These are phyloP conservation scores for Syrmaticus mikado DNA, from an alignment of 2,113 vertebrate species.

Conservation along the genomic window DNA sequence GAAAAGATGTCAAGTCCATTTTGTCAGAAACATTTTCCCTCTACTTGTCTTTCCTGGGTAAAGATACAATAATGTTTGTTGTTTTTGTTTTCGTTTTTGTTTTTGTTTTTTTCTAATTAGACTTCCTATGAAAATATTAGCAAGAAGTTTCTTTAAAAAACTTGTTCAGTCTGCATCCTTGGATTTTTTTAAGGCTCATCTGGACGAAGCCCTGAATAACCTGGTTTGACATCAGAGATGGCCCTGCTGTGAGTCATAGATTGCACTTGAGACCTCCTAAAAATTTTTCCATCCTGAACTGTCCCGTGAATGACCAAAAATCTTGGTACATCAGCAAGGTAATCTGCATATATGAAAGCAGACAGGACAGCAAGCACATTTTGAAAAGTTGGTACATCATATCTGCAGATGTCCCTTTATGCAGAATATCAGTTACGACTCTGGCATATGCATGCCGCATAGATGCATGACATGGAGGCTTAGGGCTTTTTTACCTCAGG, in stretches of 20 bases:
- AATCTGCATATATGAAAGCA: not conserved
- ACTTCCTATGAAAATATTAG: not conserved
- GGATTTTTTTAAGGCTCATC: not conserved
- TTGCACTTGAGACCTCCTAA: not conserved
- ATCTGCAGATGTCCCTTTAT: not conserved
- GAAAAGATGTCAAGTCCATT: conserved; percentile 49
- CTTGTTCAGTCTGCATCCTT: not conserved
- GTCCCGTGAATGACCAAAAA: not conserved
- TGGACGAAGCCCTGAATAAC: not conserved
- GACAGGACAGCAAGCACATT: not conserved
- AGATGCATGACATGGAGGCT: not conserved
- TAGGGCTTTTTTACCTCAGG: not conserved
- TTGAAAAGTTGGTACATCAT: not conserved
- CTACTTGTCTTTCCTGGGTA: not conserved
- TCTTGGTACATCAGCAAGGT: not conserved
- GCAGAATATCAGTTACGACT: not conserved
- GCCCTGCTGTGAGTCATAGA: not conserved
- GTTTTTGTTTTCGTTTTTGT: not conserved
- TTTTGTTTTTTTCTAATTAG: not conserved
- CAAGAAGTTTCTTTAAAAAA: not conserved
- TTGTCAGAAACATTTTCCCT: conserved; percentile 30
- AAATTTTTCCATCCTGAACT: not conserved
- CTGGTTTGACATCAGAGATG: not conserved
- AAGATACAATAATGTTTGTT: not conserved
- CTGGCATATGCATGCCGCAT: not conserved